Evolutionary conservation across 92 coral and sea anemone genomes (phyloP).

Genomic region (Paramuricea clavata): DNA sequence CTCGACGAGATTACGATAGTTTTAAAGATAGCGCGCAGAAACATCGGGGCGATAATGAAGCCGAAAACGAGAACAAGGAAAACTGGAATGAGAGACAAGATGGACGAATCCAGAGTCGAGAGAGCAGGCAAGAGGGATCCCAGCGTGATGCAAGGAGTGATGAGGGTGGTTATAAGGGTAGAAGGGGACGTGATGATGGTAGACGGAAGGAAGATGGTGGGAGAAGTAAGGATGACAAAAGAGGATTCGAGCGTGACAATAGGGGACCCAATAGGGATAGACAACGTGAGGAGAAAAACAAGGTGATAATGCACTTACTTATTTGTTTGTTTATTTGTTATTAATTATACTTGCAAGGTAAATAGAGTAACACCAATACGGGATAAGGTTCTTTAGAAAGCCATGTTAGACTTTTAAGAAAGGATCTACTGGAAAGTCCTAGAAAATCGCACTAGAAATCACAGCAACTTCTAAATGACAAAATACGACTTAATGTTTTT

Average conservation of each 20-base stretch:
- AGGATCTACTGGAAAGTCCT: too few relatives aligned
- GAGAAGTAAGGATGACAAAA: background rate
- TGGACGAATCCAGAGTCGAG: background rate
- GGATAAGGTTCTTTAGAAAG: too few relatives aligned
- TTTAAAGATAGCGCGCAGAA: background rate
- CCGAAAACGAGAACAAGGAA: conserved; percentile 9
- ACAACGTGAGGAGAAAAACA: conserved; percentile 12
- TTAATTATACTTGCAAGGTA: too few relatives aligned
- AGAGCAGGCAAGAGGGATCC: background rate
- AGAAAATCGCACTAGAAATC: too few relatives aligned
- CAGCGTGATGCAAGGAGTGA: conserved; percentile 31
- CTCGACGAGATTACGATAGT: conserved; percentile 5
- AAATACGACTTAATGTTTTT: too few relatives aligned
- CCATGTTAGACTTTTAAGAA: too few relatives aligned
- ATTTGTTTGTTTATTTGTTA: too few relatives aligned
- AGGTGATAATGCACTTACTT: too few relatives aligned
- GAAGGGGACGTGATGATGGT: conserved; percentile 47
- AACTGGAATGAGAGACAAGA: background rate
- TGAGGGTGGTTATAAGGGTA: conserved; percentile 15
- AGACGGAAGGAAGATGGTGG: conserved; percentile 52
- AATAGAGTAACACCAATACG: too few relatives aligned
- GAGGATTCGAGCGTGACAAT: conserved; percentile 10
- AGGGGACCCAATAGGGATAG: conserved; percentile 38
- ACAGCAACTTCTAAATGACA: too few relatives aligned
- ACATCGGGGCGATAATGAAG: conserved; percentile 11